These are phyloP conservation scores for Rhinolophus sinicus DNA, from an alignment of 2,113 vertebrate species.

Conservation along the genomic window DNA sequence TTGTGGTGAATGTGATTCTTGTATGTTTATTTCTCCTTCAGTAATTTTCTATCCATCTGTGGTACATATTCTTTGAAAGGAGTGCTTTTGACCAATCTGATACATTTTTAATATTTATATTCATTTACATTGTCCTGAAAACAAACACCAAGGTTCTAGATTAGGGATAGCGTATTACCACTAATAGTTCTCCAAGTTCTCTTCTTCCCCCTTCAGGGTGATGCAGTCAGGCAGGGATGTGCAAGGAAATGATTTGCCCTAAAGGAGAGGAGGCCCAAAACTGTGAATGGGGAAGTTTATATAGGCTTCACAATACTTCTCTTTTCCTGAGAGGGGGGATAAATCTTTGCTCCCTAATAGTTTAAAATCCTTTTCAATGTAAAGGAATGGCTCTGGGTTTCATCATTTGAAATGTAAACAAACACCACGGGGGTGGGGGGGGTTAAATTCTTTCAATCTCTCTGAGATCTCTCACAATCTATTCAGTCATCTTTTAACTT, in stretches of 20 bases:
- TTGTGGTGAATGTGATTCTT: not conserved
- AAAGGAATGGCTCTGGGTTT: not conserved
- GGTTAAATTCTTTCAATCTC: not conserved
- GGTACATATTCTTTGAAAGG: not conserved
- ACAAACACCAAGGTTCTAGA: not conserved
- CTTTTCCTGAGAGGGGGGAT: not conserved
- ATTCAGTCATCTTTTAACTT: conserved; percentile 6
- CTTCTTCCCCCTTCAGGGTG: not conserved
- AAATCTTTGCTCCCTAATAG: not conserved
- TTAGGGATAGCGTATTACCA: not conserved
- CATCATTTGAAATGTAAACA: conserved; percentile 3
- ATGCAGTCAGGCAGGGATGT: not conserved
- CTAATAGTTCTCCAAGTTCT: not conserved
- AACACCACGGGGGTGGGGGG: not conserved
- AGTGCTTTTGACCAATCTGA: not conserved
- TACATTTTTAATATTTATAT: not conserved
- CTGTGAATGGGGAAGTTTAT: not conserved
- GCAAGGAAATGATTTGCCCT: not conserved
- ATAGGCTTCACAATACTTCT: not conserved
- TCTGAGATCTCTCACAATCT: not conserved
- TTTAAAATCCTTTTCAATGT: not conserved
- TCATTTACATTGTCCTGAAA: not conserved
- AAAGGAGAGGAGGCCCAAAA: not conserved
- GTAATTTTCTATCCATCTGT: not conserved
- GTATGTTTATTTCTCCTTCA: not conserved